Base-by-base conservation (phyloP, 2,113 vertebrate genomes). In the Tinamus guttatus region DNA sequence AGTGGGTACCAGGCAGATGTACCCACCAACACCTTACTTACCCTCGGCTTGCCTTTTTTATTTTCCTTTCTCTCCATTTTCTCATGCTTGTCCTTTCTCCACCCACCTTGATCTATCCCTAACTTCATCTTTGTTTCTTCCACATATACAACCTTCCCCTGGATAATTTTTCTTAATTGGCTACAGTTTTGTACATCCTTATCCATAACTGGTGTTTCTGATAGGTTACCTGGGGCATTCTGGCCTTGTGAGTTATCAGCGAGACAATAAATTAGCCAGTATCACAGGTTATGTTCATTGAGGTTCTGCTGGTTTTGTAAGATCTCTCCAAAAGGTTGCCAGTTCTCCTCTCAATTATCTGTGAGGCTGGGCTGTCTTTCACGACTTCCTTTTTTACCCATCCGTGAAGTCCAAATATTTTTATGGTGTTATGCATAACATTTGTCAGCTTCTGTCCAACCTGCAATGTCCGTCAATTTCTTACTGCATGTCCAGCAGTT, bases 221-320 rank as follows among this genome's bases (percentile, higher is more conserved):
- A 20, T 59, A 5, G n/a, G 24, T 34, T 34, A 47, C 9, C 34
- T 28, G 2, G 6, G 20, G 2, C 8, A 36, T 63, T 68, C 34
- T 73, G 75, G 13, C 7, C 20, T 24, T 32, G 21, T 6, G 19
- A 0, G 0, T 9, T 30, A 17, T 0, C 0, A 56, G 34, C 0
- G 2, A 16, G 16, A 13, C 2, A 51, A 15, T 36, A 21, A 78
- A 28, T 12, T 78, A 54, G 10, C 8, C 27, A 65, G 15, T 40
- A 62, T 36, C 27, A 21, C 13, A 67, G 28, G 32, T 5, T 75
- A 9, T 4, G 24, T 1, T 40, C 65, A 41, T 3, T 4, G 27
- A 41, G 16, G 25, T 22, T 36, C 21, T 22, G 2, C 8, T 21
- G 25, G 5, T 3, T 1, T 8, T 62, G 56, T 32, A 36, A 58